Evolutionary conservation across 2,888 invertebrate genomes (phyloP), one percentile per base, ranked within the genome.

Genomic region (Euplexia lucipara): DNA sequence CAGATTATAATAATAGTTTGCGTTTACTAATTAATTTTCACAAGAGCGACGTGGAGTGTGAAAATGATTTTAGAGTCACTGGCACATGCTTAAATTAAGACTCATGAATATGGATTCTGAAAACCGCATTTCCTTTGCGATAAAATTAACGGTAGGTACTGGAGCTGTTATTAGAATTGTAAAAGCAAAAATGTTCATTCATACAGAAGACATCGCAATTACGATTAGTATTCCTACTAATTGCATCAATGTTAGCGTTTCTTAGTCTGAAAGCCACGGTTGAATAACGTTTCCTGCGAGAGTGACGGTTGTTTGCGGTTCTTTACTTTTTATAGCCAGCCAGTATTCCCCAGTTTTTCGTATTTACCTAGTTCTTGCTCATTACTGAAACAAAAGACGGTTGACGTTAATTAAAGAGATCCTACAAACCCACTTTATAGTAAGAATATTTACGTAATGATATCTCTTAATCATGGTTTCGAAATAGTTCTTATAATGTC

Each of bases 1-100:
- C 72, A 76, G 76, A 76, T 72, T 76, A 72, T 76, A 49, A 58
- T 76, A 72, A 72, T 72, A 76, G 70, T 63, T 42, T 72, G 34
- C 42, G 42, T 62, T 57, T 39, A 41, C 49, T 70, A 54, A 70
- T 70, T 53, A 61, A 75, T 70, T 71, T 71, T 56, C 54, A 70
- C 61, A 18, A 10, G 34, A 52, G 34, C 18, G 20, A 47, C 32
- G 51, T 39, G 48, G 34, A 69, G 48, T 60, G 54, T 54, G 35
- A 72, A n/a, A 66, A 69, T 65, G 5, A 34, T 66, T 73, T 72
- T 49, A 39, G 52, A 69, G 22, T 54, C 37, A 73, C 54, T 53
- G 66, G 16, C 72, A 72, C 51, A 39, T 30, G 72, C 34, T 51
- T 45, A 73, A 65, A 48, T 62, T 49, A 53, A 22, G 12, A 26